Conservation (phyloP, 2,888 invertebrate genomes). For the Ephialtes manifestator region DNA sequence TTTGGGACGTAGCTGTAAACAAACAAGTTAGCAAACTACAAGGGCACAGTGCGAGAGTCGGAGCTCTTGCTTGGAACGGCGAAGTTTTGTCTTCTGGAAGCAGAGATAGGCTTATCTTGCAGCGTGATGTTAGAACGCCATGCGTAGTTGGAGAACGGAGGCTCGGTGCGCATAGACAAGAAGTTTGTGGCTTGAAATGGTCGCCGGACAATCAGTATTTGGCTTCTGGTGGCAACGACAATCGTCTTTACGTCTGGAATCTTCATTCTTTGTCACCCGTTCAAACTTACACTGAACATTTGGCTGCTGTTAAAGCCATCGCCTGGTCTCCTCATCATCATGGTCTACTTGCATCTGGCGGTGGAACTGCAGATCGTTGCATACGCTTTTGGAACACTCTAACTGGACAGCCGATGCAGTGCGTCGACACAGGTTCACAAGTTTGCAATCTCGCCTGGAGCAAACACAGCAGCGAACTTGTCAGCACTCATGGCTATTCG, state of each 20-base stretch:
- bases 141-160: slow-evolving; percentile 92
- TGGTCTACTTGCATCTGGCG: slow-evolving; percentile 97
- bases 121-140: slow-evolving; percentile 96
- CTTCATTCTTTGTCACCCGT: slow-evolving; percentile 95
- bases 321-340: slow-evolving; percentile 99
- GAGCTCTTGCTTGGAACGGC: slow-evolving; percentile 99
- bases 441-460: slow-evolving; percentile 99
- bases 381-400: slow-evolving; percentile 99
- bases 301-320: slow-evolving; percentile 99
- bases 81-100: slow-evolving; percentile 98
- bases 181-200: slow-evolving; percentile 99
- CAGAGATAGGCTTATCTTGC: slow-evolving; percentile 96
- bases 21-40: slow-evolving; percentile 96
- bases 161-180: slow-evolving; percentile 97
- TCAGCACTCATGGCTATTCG: slow-evolving; percentile 99
- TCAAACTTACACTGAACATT: slow-evolving; percentile 98
- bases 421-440: slow-evolving; percentile 98
- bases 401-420: slow-evolving; percentile 99
- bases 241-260: slow-evolving; percentile 97
- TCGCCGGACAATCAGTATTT: slow-evolving; percentile 98
- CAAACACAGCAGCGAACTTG: slow-evolving; percentile 98
- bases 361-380: slow-evolving; percentile 99
- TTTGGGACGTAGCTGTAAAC: slow-evolving; percentile 98
- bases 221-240: slow-evolving; percentile 99
- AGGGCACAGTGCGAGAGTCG: slow-evolving; percentile 96